phyloP scores from a whole-genome alignment of 2,113 vertebrate species.

The Microcebus griseorufus region DNA sequence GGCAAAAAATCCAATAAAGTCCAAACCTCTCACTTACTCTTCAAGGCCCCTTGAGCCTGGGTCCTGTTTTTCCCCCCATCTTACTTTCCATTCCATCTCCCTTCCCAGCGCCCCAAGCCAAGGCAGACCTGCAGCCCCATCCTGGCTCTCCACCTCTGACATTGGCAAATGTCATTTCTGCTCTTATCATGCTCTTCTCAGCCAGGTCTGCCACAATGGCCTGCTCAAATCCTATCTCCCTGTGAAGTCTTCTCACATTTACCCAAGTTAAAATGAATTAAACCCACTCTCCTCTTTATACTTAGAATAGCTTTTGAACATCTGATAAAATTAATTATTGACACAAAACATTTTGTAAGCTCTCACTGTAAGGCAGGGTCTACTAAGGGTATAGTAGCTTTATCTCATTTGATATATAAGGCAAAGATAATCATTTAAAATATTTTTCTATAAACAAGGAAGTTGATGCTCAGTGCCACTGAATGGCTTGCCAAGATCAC shows the following conservation, averaged over 20 bases:
- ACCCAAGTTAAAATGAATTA: no score
- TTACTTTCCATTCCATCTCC: not conserved
- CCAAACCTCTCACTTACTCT: not conserved
- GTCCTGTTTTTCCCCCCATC: no score
- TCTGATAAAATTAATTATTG: not conserved
- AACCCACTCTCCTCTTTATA: not conserved
- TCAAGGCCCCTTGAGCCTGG: not conserved
- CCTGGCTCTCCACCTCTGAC: not conserved
- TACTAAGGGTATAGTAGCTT: not conserved
- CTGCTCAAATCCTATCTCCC: not conserved
- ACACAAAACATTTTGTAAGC: not conserved
- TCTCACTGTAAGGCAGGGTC: not conserved
- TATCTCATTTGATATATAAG: not conserved
- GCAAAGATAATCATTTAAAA: not conserved
- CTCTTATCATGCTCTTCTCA: not conserved
- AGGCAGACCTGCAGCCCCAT: not conserved
- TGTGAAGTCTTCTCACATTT: no score
- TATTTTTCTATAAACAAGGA: conserved; percentile 14
- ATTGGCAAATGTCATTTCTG: not conserved
- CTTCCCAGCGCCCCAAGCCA: no score
- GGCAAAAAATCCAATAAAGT: not conserved
- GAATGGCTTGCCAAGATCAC: not conserved
- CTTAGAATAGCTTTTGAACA: not conserved
- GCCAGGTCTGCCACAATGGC: not conserved
- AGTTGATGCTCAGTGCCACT: not conserved